Evolutionary conservation across 2,888 invertebrate genomes (phyloP).

Genomic region (Exephanes ischioxanthus): DNA sequence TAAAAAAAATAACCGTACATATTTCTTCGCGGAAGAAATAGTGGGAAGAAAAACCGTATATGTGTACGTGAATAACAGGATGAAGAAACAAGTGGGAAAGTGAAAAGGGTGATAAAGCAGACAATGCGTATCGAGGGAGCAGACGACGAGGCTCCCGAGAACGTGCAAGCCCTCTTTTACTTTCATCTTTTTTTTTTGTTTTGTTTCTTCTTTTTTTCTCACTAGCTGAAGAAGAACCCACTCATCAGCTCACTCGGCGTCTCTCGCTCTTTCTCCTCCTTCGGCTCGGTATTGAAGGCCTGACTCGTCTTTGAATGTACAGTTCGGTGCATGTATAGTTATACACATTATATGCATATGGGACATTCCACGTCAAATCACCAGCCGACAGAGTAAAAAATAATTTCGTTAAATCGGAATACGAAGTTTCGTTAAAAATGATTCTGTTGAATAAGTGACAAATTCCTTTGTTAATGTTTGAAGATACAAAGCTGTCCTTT

Average conservation of each 20-base stretch:
- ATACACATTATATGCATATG: too few species aligned
- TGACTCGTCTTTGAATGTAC: too few species aligned
- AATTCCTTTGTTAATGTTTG: too few species aligned
- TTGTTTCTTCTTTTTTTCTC: not conserved
- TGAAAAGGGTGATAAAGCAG: slow-evolving; percentile 58
- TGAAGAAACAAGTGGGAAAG: slow-evolving; percentile 61
- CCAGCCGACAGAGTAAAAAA: too few species aligned
- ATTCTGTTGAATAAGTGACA: too few species aligned
- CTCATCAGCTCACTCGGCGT: not conserved
- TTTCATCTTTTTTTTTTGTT: not conserved
- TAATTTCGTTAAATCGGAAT: too few species aligned
- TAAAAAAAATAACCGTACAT: not conserved
- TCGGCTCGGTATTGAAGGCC: not conserved
- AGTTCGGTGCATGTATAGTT: too few species aligned
- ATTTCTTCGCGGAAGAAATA: not conserved
- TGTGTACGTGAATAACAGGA: slow-evolving; percentile 24
- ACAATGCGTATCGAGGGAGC: slow-evolving; percentile 50
- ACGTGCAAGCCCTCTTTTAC: slow-evolving; percentile 20
- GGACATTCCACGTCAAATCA: too few species aligned
- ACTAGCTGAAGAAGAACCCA: not conserved
- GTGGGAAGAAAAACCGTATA: not conserved
- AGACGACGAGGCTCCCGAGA: slow-evolving; percentile 1
- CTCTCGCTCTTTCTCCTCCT: not conserved
- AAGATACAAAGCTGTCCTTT: too few species aligned
- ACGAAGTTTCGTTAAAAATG: too few species aligned